These are phyloP conservation scores for Chymomyza costata DNA, from an alignment of 1,140 invertebrate species.

Conservation along the genomic window DNA sequence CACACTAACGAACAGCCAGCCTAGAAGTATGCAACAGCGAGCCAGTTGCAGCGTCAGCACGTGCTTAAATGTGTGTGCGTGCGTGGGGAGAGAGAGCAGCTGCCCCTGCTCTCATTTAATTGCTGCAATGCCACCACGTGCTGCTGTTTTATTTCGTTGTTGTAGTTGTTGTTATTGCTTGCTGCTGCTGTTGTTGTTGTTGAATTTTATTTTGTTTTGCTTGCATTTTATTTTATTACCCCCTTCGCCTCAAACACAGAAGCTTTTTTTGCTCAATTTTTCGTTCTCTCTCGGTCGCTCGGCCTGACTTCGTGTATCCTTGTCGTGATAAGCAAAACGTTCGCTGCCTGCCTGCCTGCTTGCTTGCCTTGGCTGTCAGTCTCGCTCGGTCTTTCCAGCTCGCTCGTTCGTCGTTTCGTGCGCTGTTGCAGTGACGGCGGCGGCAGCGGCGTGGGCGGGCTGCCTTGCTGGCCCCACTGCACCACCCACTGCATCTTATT, in stretches of 20 bases:
- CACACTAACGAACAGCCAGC: conserved; percentile 34
- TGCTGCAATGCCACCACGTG: conserved; percentile 1
- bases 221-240: conserved; percentile 71
- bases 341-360: conserved; percentile 27
- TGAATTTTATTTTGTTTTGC: conserved; percentile 67
- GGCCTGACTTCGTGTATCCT: conserved; percentile 19
- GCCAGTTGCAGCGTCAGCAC: conserved; percentile 23
- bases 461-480: background rate
- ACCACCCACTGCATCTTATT: conserved; percentile 53
- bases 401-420: conserved; percentile 61
- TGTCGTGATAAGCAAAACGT: conserved; percentile 8
- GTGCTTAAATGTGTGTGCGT: too few relatives aligned
- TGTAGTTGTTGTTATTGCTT: conserved; percentile 29
- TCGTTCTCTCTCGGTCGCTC: conserved; percentile 9
- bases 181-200: conserved; percentile 46
- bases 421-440: conserved; percentile 43
- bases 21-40: conserved; percentile 62
- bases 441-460: conserved; percentile 25
- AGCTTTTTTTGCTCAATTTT: conserved; percentile 7
- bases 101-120: background rate
- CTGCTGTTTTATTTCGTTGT: conserved; percentile 54
- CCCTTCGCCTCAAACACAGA: conserved; percentile 19
- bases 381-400: conserved; percentile 68
- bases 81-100: conserved; percentile 12
- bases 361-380: conserved; percentile 58